Conservation (phyloP, 2,797 vertebrate species). For the Premnoplex brunnescens region DNA sequence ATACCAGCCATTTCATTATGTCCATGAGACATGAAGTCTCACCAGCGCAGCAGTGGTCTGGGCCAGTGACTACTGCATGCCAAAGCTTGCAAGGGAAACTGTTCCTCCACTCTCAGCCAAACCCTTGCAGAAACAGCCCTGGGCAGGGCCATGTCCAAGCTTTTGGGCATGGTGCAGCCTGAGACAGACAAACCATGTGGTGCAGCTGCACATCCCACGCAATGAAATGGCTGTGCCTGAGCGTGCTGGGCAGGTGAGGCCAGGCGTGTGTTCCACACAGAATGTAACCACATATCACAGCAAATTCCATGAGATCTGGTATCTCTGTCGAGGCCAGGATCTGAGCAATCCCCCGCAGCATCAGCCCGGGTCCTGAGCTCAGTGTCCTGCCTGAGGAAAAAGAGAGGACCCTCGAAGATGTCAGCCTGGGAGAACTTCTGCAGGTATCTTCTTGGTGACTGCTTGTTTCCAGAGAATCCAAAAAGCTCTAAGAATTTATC, state of each 20-base stretch:
- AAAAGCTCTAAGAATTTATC: background rate
- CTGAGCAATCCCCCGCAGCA: background rate
- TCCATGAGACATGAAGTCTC: background rate
- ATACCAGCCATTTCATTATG: accelerated
- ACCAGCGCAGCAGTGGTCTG: background rate
- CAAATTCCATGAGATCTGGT: background rate
- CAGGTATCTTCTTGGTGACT: background rate
- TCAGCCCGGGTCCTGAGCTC: background rate
- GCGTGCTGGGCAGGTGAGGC: accelerated
- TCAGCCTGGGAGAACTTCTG: background rate
- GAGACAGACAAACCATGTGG: background rate
- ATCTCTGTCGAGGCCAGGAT: background rate
- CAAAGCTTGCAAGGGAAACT: background rate
- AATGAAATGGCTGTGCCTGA: accelerated
- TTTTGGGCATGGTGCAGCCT: accelerated
- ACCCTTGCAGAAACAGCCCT: background rate
- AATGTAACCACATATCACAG: accelerated
- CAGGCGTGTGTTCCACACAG: background rate
- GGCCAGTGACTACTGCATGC: background rate
- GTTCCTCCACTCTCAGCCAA: background rate
- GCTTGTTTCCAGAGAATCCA: background rate
- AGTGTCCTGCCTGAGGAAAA: background rate
- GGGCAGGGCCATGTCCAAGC: background rate
- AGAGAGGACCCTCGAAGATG: background rate
- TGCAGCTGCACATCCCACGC: accelerated